Percentiles rank a stretch among this genome's conserved stretches.
Conservation (phyloP, 2,113 vertebrate species). For the Orycteropus afer region DNA sequence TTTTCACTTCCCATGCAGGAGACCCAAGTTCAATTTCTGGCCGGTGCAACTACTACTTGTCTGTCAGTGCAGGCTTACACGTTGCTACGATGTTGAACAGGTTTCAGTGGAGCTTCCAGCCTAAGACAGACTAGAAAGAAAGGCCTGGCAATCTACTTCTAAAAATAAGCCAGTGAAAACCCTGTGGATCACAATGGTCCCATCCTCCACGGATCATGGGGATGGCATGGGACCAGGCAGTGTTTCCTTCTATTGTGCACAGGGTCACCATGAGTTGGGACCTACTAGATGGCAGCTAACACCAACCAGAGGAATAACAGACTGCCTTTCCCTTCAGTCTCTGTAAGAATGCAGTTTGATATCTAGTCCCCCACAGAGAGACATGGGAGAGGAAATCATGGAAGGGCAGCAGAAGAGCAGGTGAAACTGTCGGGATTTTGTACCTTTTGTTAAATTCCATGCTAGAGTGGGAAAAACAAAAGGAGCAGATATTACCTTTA, state of each 20-base stretch:
- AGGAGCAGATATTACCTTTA: neutral
- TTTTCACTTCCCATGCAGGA: neutral
- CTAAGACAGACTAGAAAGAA: neutral
- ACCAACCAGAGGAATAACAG: neutral
- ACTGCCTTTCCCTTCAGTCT: neutral
- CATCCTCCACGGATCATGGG: neutral
- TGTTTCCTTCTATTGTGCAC: neutral
- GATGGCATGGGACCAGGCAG: neutral
- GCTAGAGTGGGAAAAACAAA: neutral
- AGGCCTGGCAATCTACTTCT: neutral
- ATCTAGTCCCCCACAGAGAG: no score
- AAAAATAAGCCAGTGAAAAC: neutral
- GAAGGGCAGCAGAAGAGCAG: neutral
- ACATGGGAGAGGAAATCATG: neutral
- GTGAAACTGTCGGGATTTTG: neutral
- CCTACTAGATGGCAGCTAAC: neutral
- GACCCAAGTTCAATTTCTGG: neutral
- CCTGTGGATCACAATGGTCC: neutral
- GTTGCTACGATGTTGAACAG: neutral
- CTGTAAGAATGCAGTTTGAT: neutral
- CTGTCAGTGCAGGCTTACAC: neutral
- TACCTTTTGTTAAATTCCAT: neutral
- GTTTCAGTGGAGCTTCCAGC: neutral
- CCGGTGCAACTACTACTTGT: neutral
- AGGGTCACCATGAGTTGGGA: neutral